Base-by-base conservation (phyloP, 2,113 vertebrate species). In the Theristicus caerulescens region DNA sequence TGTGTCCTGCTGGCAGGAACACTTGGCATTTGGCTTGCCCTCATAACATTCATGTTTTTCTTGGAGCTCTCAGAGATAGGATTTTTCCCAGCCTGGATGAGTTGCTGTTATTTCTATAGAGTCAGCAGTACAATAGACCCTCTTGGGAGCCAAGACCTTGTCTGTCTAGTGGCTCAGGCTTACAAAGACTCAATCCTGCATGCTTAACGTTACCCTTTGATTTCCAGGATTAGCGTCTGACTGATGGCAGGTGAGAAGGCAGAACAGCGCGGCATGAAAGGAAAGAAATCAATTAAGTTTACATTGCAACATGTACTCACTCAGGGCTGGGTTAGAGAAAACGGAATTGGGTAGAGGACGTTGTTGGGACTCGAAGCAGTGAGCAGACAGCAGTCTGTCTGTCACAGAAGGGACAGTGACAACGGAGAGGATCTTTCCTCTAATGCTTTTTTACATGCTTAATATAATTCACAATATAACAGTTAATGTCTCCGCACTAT, bases 81-180 rank as follows among this genome's bases (percentile, higher is more conserved):
- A 91, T 95, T 97, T 96, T 97, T 95, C 94, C 93, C 93, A 95
- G 95, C 86, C 94, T 89, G 93, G 57, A 69, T 80, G 77, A 93
- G 54, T 82, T 90, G 89, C 91, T 95, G 94, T 94, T 97, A 79
- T 96, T 97, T 94, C 95, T 95, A 31, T 73, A 44, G 86, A 94
- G 72, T 94, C 92, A 94, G 91, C 94, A 79, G 83, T 76, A 94
- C 94, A 92, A 95, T 86, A 89, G 93, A 85, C 77, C 91, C 91
- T 94, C 88, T 81, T 86, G 85, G 67, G 72, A 96, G 93, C 90
- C 85, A 93, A 88, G 92, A 81, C 82, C 76, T 88, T 58, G 82
- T 89, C 95, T 91, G 84, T 82, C 86, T 90, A 40, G 73, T 78
- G 86, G 89, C 95, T 95, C 81, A 42, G 54, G 58, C 84, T 85